A percentile compares a stretch with the other conserved stretches of the same genome.
Conservation (phyloP, 23 tunicate genomes). For the Botrylloides violaceus region DNA sequence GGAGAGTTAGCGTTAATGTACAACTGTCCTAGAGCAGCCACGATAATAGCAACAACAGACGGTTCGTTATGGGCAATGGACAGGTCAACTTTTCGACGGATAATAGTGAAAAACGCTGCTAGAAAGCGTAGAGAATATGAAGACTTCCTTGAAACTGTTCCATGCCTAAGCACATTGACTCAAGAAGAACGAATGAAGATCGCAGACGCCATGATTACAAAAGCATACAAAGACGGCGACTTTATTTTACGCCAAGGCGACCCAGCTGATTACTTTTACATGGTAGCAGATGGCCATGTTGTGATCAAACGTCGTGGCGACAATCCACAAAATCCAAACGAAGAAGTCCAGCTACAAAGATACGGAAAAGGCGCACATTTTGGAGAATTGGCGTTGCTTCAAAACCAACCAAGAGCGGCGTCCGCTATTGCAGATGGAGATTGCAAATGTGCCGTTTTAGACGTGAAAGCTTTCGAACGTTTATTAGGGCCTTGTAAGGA, state of each 20-base stretch:
- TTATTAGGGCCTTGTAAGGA: conserved; percentile 98
- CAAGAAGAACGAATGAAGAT: conserved; percentile 90
- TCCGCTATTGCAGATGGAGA: conserved; percentile 71
- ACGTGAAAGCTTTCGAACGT: conserved; percentile 92
- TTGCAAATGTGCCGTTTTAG: conserved; percentile 81
- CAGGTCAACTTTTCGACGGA: conserved; percentile 84
- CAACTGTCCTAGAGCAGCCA: conserved; percentile 92
- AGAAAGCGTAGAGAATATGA: conserved; percentile 82
- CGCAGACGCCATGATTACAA: conserved; percentile 87
- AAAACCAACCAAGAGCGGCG: conserved; percentile 91
- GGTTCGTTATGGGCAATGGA: conserved; percentile 99
- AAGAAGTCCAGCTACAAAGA: conserved; percentile 52
- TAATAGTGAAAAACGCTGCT: conserved; percentile 84
- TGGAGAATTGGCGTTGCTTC: conserved; percentile 91
- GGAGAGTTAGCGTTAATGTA: conserved; percentile 99
- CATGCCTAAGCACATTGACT: conserved; percentile 63
- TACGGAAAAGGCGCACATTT: conserved; percentile 71
- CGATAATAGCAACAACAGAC: conserved; percentile 74
- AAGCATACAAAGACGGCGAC: conserved; percentile 56
- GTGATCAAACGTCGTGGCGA: conserved; percentile 65
- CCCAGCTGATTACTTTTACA: conserved; percentile 71
- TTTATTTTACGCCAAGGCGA: conserved; percentile 73
- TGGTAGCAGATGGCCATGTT: conserved; percentile 67
- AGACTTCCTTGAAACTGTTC: conserved; percentile 90
- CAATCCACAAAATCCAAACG: conserved; percentile 56